Conservation (phyloP, 2,113 vertebrate species). For the Corythaixoides concolor region DNA sequence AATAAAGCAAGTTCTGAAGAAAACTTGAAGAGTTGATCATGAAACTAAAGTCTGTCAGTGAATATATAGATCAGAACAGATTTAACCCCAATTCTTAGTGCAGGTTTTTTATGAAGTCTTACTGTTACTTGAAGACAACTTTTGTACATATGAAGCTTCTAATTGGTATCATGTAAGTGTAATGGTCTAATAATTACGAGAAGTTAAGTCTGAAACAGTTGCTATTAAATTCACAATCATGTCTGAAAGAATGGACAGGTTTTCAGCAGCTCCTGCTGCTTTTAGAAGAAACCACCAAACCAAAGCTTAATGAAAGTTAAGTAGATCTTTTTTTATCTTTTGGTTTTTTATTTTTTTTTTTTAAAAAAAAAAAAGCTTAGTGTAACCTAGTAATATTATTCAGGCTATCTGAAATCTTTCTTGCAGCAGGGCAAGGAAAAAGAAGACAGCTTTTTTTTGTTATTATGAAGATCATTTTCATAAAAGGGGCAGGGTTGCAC, state of each 20-base stretch:
- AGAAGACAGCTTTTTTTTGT: not conserved
- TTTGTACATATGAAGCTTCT: not conserved
- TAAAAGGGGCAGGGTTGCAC: not conserved
- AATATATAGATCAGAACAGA: not conserved
- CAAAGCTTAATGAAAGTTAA: not conserved
- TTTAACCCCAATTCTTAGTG: not conserved
- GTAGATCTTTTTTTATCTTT: not conserved
- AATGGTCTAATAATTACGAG: not conserved
- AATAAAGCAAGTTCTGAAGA: not conserved
- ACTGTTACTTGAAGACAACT: not conserved
- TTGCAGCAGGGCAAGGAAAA: not conserved
- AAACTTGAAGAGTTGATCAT: not conserved
- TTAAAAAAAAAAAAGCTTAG: not conserved
- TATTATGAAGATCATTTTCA: not conserved
- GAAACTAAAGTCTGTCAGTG: not conserved
- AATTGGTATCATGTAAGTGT: not conserved
- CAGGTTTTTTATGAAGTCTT: not conserved
- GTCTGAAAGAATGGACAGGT: not conserved
- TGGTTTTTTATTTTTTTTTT: too few relatives aligned
- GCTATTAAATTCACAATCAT: not conserved
- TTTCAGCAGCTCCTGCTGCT: not conserved
- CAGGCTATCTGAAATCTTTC: not conserved
- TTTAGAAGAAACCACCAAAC: not conserved
- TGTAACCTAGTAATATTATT: not conserved
- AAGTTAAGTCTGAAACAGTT: not conserved